Conservation (phyloP, 2,888 invertebrate genomes). For the Panzeria rudis region DNA sequence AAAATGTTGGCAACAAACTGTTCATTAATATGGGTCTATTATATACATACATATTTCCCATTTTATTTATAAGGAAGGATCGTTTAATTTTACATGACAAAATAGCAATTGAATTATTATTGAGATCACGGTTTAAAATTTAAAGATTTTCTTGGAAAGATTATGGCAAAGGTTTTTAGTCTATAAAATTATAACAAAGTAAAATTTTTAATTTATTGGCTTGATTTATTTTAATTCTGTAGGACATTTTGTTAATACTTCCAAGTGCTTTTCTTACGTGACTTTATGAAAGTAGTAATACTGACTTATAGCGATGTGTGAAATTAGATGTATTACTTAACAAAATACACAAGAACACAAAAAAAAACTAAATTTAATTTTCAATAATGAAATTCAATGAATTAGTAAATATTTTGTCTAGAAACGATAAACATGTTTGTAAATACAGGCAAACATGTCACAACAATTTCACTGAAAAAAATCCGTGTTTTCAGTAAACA, state of each 20-base stretch:
- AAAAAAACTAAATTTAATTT: no score
- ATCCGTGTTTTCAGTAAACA: no score
- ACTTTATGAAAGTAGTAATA: no score
- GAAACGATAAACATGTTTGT: no score
- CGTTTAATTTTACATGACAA: background rate
- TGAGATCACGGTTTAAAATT: background rate
- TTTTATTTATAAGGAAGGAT: background rate
- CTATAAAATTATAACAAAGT: background rate
- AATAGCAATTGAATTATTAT: background rate
- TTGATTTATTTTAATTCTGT: background rate
- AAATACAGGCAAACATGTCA: no score
- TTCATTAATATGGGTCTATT: constrained; percentile 58
- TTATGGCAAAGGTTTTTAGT: background rate
- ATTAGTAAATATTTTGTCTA: no score
- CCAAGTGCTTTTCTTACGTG: no score
- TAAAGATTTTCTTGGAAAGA: constrained; percentile 3
- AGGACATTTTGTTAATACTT: background rate
- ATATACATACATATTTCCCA: constrained; percentile 10
- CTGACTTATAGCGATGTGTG: no score
- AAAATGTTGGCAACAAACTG: constrained; percentile 39
- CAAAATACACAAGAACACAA: no score
- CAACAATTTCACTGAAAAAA: no score
- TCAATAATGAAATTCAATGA: no score
- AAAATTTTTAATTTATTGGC: background rate
- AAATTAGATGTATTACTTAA: no score